These are phyloP conservation scores for Arvicanthis niloticus DNA, from an alignment of 2,113 vertebrate genomes.

Conservation along the genomic window DNA sequence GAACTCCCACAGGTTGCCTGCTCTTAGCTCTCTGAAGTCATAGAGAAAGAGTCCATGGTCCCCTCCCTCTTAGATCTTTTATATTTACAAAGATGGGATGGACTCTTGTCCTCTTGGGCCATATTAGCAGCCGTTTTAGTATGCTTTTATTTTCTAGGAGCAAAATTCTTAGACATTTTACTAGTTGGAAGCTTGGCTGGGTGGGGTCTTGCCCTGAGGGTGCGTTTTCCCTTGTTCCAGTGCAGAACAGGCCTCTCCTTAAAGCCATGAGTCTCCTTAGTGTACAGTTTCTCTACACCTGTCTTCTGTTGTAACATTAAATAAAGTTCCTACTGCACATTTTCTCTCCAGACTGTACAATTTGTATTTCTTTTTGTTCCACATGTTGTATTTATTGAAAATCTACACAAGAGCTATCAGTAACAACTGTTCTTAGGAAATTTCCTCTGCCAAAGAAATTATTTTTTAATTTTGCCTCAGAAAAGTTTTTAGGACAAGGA, in stretches of 20 bases:
- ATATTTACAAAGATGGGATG: background rate
- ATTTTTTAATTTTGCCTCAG: background rate
- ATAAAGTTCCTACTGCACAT: background rate
- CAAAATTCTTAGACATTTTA: background rate
- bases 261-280: background rate
- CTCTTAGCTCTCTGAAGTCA: background rate
- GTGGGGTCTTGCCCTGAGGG: background rate
- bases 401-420: background rate
- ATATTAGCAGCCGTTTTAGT: background rate
- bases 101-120: background rate
- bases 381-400: background rate
- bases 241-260: background rate
- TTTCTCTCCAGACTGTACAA: background rate
- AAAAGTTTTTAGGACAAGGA: background rate
- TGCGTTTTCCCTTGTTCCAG: background rate
- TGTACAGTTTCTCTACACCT: background rate
- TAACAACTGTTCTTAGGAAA: background rate
- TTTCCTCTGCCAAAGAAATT: background rate
- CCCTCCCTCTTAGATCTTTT: background rate
- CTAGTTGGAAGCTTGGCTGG: background rate
- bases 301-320: background rate
- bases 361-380: background rate
- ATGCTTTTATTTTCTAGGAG: background rate
- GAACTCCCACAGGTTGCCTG: background rate
- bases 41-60: background rate